Conservation (phyloP, 2,113 vertebrate species). For the Pipra filicauda region DNA sequence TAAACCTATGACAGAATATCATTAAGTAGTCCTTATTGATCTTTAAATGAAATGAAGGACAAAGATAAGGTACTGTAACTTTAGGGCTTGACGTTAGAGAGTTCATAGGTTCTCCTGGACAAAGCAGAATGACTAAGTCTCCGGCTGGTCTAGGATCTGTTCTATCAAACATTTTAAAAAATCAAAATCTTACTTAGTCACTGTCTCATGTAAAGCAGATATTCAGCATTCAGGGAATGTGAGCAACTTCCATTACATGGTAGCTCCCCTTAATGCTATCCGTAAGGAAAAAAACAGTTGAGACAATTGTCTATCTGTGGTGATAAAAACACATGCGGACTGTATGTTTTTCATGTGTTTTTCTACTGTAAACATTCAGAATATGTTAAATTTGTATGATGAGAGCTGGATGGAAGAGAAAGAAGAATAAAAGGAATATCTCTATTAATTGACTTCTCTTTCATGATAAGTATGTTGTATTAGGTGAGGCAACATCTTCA, state of each 20-base stretch:
- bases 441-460: not conserved
- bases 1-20: too few relatives aligned
- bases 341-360: not conserved
- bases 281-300: not conserved
- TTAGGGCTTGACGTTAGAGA: not conserved
- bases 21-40: not conserved
- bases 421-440: not conserved
- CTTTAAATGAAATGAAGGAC: not conserved
- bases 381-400: not conserved
- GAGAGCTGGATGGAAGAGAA: not conserved
- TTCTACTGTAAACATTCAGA: not conserved
- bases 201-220: not conserved
- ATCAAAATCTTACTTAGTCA: not conserved
- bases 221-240: not conserved
- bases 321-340: not conserved
- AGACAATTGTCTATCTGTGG: not conserved
- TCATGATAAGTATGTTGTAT: not conserved
- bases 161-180: not conserved
- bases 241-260: not conserved
- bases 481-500: not conserved
- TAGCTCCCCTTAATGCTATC: not conserved
- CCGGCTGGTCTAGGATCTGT: rapidly evolving
- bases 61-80: not conserved
- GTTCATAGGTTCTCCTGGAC: not conserved
- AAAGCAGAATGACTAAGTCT: not conserved